A percentile compares a stretch with the other conserved stretches of the same genome.
Conservation (phyloP, 1,140 invertebrate species). For the Halictus rubicundus region DNA sequence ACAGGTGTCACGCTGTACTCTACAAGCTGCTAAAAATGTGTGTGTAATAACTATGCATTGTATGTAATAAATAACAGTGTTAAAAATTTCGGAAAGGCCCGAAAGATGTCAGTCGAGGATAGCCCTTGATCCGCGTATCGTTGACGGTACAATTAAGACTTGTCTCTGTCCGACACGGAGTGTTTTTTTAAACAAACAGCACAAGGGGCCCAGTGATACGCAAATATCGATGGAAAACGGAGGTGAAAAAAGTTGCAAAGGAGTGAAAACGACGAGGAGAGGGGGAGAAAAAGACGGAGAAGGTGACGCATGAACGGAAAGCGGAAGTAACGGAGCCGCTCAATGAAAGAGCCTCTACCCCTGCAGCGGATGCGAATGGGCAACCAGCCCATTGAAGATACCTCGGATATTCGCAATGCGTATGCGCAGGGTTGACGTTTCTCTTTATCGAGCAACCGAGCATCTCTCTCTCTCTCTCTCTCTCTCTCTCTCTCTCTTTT, state of each 20-base stretch:
- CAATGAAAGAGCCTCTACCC: slow-evolving; percentile 66
- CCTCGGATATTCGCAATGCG: slow-evolving; percentile 60
- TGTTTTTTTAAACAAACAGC: not conserved
- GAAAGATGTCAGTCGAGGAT: no score
- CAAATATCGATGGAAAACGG: not conserved
- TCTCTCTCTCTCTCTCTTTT: not conserved
- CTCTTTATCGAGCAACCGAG: slow-evolving; percentile 59
- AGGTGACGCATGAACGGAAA: slow-evolving; percentile 62
- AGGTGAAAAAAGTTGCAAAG: slow-evolving; percentile 9
- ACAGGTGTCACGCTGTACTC: no score
- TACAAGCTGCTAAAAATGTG: no score
- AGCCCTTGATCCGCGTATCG: not conserved
- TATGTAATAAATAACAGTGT: no score
- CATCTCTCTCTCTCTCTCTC: slow-evolving; percentile 5
- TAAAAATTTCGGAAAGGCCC: no score
- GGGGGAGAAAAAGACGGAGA: slow-evolving; percentile 4
- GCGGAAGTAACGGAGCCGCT: slow-evolving; percentile 62
- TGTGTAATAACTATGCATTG: no score
- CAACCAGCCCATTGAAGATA: slow-evolving; percentile 65
- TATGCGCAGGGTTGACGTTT: slow-evolving; percentile 61
- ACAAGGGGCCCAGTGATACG: not conserved
- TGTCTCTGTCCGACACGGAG: no score
- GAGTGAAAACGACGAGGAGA: slow-evolving; percentile 4
- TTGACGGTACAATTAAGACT: not conserved
- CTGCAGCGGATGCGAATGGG: slow-evolving; percentile 67